Evolutionary conservation across 2,797 vertebrate species (phyloP).

Genomic region (Lerista edwardsae): DNA sequence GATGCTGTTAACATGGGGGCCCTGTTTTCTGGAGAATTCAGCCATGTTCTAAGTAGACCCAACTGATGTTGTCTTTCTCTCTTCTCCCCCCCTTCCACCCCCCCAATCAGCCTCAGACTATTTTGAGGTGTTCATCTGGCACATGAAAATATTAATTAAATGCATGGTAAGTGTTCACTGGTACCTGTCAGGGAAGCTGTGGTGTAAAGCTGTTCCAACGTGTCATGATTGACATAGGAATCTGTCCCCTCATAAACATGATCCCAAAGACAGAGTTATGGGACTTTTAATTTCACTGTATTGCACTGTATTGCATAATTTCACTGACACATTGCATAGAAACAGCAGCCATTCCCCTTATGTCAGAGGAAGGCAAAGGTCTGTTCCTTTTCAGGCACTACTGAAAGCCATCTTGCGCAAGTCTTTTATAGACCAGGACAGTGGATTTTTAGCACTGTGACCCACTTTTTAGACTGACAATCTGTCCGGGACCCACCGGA

Average conservation of each 20-base stretch:
- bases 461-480: too few relatives aligned
- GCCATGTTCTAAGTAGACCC: background rate
- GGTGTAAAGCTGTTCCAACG: background rate
- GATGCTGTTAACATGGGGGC: background rate
- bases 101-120: background rate
- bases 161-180: background rate
- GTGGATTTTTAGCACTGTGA: too few relatives aligned
- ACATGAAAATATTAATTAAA: background rate
- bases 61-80: background rate
- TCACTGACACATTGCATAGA: background rate
- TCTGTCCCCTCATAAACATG: background rate
- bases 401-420: background rate
- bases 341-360: background rate
- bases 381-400: background rate
- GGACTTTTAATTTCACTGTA: background rate
- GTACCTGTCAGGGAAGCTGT: background rate
- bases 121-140: background rate
- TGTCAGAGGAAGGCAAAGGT: background rate
- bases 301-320: too few relatives aligned
- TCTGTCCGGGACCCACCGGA: too few relatives aligned
- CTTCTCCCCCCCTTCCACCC: too few relatives aligned
- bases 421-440: background rate
- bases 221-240: background rate
- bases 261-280: background rate
- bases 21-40: background rate